These are phyloP conservation scores for Petroica traversi DNA, from an alignment of 2,113 vertebrate genomes.

Conservation along the genomic window DNA sequence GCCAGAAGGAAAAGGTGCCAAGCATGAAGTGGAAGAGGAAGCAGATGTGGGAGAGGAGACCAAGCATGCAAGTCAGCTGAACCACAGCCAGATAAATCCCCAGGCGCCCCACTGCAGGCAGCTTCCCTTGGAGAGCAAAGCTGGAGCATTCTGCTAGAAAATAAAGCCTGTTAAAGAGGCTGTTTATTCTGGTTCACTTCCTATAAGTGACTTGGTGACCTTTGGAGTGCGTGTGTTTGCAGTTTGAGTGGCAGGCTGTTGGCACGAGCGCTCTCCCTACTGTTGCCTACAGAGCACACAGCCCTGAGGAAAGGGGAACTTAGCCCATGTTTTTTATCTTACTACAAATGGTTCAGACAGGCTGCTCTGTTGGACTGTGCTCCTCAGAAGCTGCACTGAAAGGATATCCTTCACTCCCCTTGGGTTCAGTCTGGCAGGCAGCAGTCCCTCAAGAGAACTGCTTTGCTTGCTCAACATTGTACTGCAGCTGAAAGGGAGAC, in stretches of 20 bases:
- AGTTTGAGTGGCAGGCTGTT: neutral
- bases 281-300: neutral
- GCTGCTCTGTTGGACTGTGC: neutral
- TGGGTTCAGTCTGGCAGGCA: neutral
- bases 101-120: neutral
- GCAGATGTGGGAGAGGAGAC: slow-evolving; percentile 37
- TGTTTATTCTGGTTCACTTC: slow-evolving; percentile 57
- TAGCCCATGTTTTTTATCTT: neutral
- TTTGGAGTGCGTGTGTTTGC: neutral
- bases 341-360: neutral
- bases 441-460: neutral
- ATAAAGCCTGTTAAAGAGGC: slow-evolving; percentile 9
- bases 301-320: neutral
- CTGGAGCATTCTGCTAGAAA: neutral
- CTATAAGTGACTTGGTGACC: neutral
- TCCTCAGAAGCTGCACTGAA: neutral
- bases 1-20: slow-evolving; percentile 15
- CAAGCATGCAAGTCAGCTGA: neutral
- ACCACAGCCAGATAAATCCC: slow-evolving; percentile 9
- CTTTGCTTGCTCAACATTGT: neutral
- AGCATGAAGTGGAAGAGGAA: slow-evolving; percentile 1
- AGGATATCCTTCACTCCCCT: fast-evolving
- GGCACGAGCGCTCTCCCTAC: neutral
- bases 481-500: neutral
- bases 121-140: neutral